A percentile compares a stretch with the other conserved stretches of the same genome.
phyloP scores from a whole-genome alignment of 2,113 vertebrate genomes.

The Pteronura brasiliensis region DNA sequence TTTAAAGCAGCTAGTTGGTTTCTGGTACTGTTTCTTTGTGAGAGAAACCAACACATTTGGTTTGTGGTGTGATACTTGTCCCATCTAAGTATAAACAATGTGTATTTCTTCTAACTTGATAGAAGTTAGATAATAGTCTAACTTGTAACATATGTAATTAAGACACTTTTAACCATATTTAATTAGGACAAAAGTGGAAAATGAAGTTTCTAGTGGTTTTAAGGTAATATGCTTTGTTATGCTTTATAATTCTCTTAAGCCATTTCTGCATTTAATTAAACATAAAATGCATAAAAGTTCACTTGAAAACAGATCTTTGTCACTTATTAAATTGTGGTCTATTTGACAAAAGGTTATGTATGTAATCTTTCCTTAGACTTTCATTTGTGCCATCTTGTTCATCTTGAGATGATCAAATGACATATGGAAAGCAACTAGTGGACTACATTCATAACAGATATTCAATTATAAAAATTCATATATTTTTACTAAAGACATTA shows the following conservation, averaged over 20 bases:
- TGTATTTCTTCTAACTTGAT: neutral
- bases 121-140: neutral
- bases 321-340: neutral
- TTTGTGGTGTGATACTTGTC: neutral
- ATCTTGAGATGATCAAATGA: neutral
- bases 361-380: neutral
- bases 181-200: neutral
- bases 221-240: neutral
- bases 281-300: neutral
- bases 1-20: neutral
- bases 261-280: neutral
- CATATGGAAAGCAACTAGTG: neutral
- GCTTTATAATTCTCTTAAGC: neutral
- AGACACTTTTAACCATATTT: neutral
- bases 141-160: neutral
- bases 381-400: neutral
- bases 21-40: neutral
- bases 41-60: neutral
- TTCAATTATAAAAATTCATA: neutral
- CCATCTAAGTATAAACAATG: neutral
- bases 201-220: neutral
- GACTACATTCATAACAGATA: neutral
- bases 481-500: neutral
- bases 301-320: neutral
- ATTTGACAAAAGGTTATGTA: neutral